Percentiles rank a stretch among this genome's conserved stretches.
Conservation (phyloP, 1,140 invertebrate species). For the Dendroctonus valens region DNA sequence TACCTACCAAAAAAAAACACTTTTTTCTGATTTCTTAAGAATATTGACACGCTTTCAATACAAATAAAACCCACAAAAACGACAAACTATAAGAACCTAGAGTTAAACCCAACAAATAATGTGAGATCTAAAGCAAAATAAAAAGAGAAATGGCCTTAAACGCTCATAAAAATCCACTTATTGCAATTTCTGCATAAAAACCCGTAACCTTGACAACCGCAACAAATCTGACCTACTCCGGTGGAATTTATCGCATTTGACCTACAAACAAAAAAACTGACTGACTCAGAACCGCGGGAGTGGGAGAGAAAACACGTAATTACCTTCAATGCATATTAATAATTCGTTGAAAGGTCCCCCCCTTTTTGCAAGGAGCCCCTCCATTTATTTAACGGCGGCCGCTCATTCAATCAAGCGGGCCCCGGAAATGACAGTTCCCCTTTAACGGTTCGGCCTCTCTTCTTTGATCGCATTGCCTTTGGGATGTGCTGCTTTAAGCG, state of each 20-base stretch:
- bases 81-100: too few relatives aligned
- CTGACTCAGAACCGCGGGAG: conserved; percentile 2
- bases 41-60: too few relatives aligned
- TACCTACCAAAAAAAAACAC: too few relatives aligned
- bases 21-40: too few relatives aligned
- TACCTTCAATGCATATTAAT: conserved; percentile 23
- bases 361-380: conserved; percentile 11
- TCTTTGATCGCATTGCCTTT: conserved; percentile 9
- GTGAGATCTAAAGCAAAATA: too few relatives aligned
- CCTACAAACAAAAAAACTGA: conserved; percentile 14
- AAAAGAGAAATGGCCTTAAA: too few relatives aligned
- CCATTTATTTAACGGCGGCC: conserved; percentile 22
- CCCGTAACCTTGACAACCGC: neutral
- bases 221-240: conserved; percentile 12
- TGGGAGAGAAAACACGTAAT: conserved; percentile 9
- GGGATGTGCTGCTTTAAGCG: conserved; percentile 25
- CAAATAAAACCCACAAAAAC: too few relatives aligned
- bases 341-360: neutral
- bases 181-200: neutral
- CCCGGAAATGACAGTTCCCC: conserved; percentile 10
- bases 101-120: too few relatives aligned
- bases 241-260: conserved; percentile 9
- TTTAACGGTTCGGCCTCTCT: conserved; percentile 16
- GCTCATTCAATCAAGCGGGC: conserved; percentile 23
- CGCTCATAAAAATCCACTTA: too few relatives aligned